Conservation (phyloP, 2,888 invertebrate species). For the Azorinus chamasolen region DNA sequence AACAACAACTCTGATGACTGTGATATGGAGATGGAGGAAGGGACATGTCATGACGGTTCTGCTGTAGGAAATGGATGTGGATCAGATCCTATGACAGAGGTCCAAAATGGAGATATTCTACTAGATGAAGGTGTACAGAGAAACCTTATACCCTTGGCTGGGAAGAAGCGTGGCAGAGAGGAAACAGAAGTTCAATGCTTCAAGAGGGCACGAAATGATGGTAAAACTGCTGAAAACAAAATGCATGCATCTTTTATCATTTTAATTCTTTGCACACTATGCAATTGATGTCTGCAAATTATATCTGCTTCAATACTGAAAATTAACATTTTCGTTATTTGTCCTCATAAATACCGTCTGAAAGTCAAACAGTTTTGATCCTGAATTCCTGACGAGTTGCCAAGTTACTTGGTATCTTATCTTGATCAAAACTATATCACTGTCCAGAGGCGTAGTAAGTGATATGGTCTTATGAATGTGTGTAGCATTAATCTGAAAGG, state of each 20-base stretch:
- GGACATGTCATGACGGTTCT: neutral
- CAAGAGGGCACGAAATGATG: constrained; percentile 66
- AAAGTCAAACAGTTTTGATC: too few relatives aligned
- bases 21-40: constrained; percentile 67
- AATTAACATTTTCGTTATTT: too few relatives aligned
- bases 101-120: constrained; percentile 39
- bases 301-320: too few relatives aligned
- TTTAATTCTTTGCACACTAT: too few relatives aligned
- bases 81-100: neutral
- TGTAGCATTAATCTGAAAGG: too few relatives aligned
- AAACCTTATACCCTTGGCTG: constrained; percentile 65
- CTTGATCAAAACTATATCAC: too few relatives aligned
- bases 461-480: too few relatives aligned
- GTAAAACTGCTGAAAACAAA: constrained; percentile 20
- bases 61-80: neutral
- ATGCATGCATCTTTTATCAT: neutral
- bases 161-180: constrained; percentile 77
- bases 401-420: too few relatives aligned
- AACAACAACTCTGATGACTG: constrained; percentile 56
- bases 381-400: too few relatives aligned
- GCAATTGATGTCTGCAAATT: too few relatives aligned
- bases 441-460: too few relatives aligned
- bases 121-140: constrained; percentile 38
- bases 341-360: too few relatives aligned
- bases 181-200: constrained; percentile 68